Percentiles rank a stretch among this genome's conserved stretches.
phyloP scores from a whole-genome alignment of 2,113 vertebrate genomes.

The Lepus timidus region DNA sequence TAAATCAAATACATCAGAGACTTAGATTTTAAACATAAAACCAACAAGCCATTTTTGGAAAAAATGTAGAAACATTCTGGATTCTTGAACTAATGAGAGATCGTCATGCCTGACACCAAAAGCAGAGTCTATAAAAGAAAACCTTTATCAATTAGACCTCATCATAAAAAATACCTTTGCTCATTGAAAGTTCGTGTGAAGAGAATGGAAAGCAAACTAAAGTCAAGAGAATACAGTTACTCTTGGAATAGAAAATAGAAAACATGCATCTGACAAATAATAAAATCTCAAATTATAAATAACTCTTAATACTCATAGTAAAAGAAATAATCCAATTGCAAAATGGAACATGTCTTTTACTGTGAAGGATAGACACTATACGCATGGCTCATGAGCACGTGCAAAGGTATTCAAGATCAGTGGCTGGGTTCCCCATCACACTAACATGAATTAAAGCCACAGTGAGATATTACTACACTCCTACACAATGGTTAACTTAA shows the following conservation, averaged over 20 bases:
- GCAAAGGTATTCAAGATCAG: neutral
- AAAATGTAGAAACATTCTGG: neutral
- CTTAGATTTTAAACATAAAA: neutral
- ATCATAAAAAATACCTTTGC: neutral
- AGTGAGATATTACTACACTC: neutral
- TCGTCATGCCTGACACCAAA: neutral
- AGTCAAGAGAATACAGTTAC: neutral
- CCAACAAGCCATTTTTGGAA: neutral
- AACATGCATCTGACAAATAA: neutral
- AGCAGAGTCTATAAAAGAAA: neutral
- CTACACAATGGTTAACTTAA: neutral
- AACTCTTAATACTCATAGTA: neutral
- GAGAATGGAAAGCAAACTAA: neutral
- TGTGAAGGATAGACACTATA: neutral
- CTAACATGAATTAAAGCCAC: neutral
- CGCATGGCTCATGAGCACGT: neutral
- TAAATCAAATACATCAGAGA: neutral
- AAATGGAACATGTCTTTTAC: constrained; percentile 32
- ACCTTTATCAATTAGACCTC: neutral
- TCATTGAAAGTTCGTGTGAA: neutral
- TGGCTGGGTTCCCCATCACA: neutral
- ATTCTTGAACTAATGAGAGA: neutral
- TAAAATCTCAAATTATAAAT: neutral
- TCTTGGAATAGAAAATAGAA: neutral
- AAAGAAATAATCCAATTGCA: neutral